phyloP scores from a whole-genome alignment of 2,888 invertebrate species.

The Troides aeacus region DNA sequence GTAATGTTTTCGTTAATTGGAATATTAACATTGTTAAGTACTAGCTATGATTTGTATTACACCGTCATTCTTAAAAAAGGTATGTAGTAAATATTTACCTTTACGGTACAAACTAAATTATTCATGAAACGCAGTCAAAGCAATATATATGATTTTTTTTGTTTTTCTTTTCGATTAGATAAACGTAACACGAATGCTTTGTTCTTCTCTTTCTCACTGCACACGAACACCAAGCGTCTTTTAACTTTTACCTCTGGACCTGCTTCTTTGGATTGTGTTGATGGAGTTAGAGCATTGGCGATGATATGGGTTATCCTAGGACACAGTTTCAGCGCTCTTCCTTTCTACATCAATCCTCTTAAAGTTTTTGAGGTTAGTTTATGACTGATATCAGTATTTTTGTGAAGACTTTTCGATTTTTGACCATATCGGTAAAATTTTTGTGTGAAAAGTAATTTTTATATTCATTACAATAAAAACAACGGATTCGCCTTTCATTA shows the following conservation, averaged over 20 bases:
- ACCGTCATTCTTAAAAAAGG: constrained; percentile 14
- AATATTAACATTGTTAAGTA: constrained; percentile 15
- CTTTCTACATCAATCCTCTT: constrained; percentile 30
- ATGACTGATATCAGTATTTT: background rate
- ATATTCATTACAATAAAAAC: too few species aligned
- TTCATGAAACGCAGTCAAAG: background rate
- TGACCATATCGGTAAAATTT: too few species aligned
- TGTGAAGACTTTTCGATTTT: background rate
- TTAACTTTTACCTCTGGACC: constrained; percentile 38
- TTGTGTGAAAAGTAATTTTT: too few species aligned
- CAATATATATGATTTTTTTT: background rate
- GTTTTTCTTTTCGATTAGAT: constrained; percentile 4
- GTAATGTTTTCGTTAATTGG: constrained; percentile 21
- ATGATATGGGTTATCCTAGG: constrained; percentile 56
- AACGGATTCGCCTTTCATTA: too few species aligned
- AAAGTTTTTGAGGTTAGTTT: constrained; percentile 33
- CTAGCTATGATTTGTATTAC: constrained; percentile 16
- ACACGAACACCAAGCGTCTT: constrained; percentile 55
- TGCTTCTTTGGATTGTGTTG: constrained; percentile 48
- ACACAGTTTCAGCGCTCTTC: constrained; percentile 39
- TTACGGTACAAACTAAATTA: background rate
- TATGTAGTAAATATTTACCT: background rate
- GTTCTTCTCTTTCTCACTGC: constrained; percentile 40
- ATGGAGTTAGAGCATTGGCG: constrained; percentile 51
- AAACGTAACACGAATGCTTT: constrained; percentile 17